These are phyloP conservation scores for Mycteria americana DNA, from an alignment of 2,797 vertebrate genomes.

Conservation along the genomic window DNA sequence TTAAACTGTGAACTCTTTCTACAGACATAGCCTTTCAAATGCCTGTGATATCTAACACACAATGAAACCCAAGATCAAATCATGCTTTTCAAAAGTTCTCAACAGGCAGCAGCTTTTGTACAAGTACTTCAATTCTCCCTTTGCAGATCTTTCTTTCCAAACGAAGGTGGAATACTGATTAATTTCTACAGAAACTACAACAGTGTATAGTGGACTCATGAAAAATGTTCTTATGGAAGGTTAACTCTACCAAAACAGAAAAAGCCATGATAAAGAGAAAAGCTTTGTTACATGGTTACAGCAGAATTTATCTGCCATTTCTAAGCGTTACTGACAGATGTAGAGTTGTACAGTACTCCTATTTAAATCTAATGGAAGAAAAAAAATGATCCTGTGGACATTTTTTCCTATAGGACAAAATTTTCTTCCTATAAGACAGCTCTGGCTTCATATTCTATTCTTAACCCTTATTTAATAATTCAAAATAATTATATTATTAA, in stretches of 20 bases:
- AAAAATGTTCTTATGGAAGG: not conserved
- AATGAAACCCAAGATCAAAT: not conserved
- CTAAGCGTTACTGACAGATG: slow-evolving; percentile 41
- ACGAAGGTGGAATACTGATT: not conserved
- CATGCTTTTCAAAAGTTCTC: not conserved
- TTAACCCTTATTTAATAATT: slow-evolving; percentile 17
- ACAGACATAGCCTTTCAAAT: not conserved
- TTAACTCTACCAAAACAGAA: slow-evolving; percentile 10
- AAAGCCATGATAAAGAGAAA: slow-evolving; percentile 11
- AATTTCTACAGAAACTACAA: not conserved
- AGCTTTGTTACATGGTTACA: not conserved
- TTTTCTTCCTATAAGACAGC: not conserved
- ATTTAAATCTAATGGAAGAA: not conserved
- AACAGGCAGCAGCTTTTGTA: not conserved
- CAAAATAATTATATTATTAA: slow-evolving; percentile 35
- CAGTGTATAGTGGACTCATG: not conserved
- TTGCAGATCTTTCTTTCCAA: not conserved
- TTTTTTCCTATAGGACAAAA: slow-evolving; percentile 10
- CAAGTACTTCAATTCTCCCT: not conserved
- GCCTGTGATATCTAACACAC: not conserved
- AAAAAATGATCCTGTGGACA: slow-evolving; percentile 1
- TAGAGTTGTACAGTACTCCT: not conserved
- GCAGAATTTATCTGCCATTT: slow-evolving; percentile 38
- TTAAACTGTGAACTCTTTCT: not conserved
- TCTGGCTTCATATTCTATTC: slow-evolving; percentile 33